These are phyloP conservation scores for Micromys minutus DNA, from an alignment of 2,113 vertebrate genomes.

Conservation along the genomic window DNA sequence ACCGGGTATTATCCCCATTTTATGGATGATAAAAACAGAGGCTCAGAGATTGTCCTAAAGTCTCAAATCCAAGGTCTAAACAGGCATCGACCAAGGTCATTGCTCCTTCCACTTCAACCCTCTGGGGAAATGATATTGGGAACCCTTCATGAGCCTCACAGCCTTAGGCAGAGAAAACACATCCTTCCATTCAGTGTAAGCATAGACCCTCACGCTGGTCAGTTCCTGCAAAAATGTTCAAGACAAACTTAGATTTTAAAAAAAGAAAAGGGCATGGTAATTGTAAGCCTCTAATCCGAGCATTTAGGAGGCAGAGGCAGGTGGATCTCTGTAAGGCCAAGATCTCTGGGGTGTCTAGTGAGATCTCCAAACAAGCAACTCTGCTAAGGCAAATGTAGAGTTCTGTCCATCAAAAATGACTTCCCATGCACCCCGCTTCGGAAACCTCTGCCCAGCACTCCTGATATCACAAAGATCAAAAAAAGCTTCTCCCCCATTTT, in stretches of 20 bases:
- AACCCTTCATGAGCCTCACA: not conserved
- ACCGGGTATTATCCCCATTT: not conserved
- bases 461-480: not conserved
- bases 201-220: conserved; percentile 1
- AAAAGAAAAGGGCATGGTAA: not conserved
- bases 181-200: not conserved
- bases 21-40: conserved; percentile 11
- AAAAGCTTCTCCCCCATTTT: not conserved
- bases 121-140: not conserved
- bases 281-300: not conserved
- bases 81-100: not conserved
- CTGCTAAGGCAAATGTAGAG: not conserved
- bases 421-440: not conserved
- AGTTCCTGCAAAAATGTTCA: not conserved
- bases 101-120: not conserved
- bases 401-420: not conserved
- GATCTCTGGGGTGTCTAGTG: not conserved
- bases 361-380: not conserved
- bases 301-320: not conserved
- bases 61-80: conserved; percentile 19
- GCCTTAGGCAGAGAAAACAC: not conserved
- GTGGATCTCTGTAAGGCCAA: not conserved
- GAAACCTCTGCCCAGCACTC: accelerated
- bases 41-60: conserved; percentile 18
- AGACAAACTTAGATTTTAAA: not conserved